Evolutionary conservation across 37 sponge, comb jelly and placozoan species (phyloP).

Genomic region (Mnemiopsis leidyi): DNA sequence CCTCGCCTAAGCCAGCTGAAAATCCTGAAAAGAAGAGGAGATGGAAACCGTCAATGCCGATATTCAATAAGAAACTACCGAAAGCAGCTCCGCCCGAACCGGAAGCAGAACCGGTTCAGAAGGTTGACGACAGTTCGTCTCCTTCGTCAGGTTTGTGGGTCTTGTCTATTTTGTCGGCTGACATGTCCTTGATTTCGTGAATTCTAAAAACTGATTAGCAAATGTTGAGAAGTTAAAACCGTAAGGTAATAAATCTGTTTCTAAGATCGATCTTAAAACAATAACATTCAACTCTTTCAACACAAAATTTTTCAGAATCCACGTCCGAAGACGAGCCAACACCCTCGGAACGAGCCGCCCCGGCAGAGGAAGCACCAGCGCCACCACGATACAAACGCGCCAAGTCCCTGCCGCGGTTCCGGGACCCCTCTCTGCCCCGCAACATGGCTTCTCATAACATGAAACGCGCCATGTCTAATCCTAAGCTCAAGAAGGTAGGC

Average conservation of each 20-base stretch:
- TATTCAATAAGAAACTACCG: background rate
- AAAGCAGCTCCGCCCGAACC: background rate
- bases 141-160: background rate
- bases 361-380: background rate
- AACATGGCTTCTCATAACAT: slow-evolving; percentile 36
- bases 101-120: background rate
- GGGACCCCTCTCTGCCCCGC: slow-evolving; percentile 27
- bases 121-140: background rate
- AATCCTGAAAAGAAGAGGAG: slow-evolving; percentile 24
- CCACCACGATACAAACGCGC: background rate
- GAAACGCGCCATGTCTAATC: slow-evolving; percentile 7
- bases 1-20: background rate
- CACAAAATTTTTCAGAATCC: background rate
- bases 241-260: too few relatives aligned
- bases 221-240: too few relatives aligned
- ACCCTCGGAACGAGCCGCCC: background rate
- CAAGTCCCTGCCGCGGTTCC: slow-evolving; percentile 34
- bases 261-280: background rate
- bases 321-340: background rate
- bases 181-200: too few relatives aligned
- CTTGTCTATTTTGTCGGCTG: too few relatives aligned
- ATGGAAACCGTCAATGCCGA: slow-evolving; percentile 62
- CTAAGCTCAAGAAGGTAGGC: background rate
- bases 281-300: background rate
- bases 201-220: too few relatives aligned